Conservation (phyloP, 2,113 vertebrate genomes). For the Penelope pileata region DNA sequence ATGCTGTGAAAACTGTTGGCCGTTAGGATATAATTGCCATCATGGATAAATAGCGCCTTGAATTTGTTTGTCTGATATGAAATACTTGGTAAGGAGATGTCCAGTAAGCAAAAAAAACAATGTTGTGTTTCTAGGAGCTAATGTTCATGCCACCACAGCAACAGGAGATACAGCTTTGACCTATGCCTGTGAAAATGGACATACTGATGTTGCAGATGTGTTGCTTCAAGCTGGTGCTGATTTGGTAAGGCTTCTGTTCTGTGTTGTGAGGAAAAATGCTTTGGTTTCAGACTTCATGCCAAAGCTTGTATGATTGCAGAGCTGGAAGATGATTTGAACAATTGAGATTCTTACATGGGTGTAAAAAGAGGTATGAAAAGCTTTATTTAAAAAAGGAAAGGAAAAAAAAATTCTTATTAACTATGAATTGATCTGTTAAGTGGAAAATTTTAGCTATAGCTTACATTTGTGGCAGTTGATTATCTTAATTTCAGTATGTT, state of each 20-base stretch:
- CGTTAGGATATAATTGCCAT: neutral
- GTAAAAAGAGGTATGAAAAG: neutral
- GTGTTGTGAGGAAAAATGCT: neutral
- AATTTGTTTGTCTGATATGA: neutral
- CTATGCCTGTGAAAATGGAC: slow-evolving; percentile 98
- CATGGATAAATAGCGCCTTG: neutral
- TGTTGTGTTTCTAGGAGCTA: slow-evolving; percentile 84
- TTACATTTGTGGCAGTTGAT: neutral
- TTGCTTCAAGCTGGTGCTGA: slow-evolving; percentile 96
- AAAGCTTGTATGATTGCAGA: neutral
- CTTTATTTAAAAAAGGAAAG: neutral
- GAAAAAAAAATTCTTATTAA: accelerated
- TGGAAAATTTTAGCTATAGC: neutral
- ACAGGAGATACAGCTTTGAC: slow-evolving; percentile 97
- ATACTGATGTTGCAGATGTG: slow-evolving; percentile 97
- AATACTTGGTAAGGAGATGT: neutral
- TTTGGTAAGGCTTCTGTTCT: slow-evolving; percentile 83
- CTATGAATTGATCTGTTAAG: neutral
- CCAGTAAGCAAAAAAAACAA: neutral
- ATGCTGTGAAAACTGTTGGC: neutral
- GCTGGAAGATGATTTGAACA: neutral
- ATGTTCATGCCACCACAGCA: slow-evolving; percentile 97
- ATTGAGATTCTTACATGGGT: neutral
- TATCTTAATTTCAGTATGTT: neutral
- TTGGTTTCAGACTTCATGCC: neutral